Evolutionary conservation across 2,888 invertebrate genomes (phyloP).

Genomic region (Tillus elongatus): DNA sequence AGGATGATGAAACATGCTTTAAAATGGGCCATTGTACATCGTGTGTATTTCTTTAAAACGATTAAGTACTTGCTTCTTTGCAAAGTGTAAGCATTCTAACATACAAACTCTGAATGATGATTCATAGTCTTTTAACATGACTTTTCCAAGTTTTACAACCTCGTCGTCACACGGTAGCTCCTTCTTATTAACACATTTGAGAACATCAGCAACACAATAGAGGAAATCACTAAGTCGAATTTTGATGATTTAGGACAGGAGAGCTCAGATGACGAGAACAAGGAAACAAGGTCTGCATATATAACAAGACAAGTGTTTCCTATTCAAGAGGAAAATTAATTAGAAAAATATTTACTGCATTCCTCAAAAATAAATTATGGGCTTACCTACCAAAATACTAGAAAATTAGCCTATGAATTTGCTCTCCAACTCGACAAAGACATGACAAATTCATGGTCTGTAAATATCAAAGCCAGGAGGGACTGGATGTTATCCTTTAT

Average conservation of each 20-base stretch:
- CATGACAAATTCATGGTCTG: conserved; percentile 1
- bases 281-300: conserved; percentile 2
- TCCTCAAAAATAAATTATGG: conserved; percentile 1
- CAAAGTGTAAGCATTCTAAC: too few species aligned
- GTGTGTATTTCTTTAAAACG: too few species aligned
- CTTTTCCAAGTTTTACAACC: too few species aligned
- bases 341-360: neutral
- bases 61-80: too few species aligned
- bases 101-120: too few species aligned
- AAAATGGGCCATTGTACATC: too few species aligned
- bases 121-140: too few species aligned
- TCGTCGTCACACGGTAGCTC: too few species aligned
- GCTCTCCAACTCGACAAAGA: conserved; percentile 2
- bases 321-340: neutral
- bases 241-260: conserved; percentile 3
- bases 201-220: too few species aligned
- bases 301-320: conserved; percentile 2
- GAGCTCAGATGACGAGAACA: conserved; percentile 3
- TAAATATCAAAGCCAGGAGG: conserved; percentile 1
- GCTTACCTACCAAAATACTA: conserved; percentile 3
- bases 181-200: too few species aligned
- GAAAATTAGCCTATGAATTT: conserved; percentile 2
- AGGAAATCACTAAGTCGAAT: too few species aligned
- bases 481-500: conserved; percentile 3
- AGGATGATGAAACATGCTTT: too few species aligned